Evolutionary conservation across 2,113 vertebrate species (phyloP).

Genomic region (Micronycteris hirsuta): DNA sequence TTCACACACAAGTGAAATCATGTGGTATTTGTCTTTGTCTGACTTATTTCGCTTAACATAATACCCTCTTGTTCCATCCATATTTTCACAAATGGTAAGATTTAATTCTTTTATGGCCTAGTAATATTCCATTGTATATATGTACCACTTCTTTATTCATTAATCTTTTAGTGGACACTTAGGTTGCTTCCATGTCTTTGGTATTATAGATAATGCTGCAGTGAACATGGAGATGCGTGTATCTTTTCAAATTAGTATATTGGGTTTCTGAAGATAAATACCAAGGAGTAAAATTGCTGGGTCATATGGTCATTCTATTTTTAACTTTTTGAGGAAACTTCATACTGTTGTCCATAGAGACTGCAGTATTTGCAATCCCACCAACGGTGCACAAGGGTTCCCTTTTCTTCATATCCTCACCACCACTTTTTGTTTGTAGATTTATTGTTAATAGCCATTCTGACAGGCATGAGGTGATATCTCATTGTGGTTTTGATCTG

Average conservation of each 20-base stretch:
- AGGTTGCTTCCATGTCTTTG: neutral
- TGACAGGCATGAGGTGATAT: neutral
- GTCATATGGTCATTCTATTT: neutral
- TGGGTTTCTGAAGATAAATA: neutral
- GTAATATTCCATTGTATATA: neutral
- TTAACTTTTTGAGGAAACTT: neutral
- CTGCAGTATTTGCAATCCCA: neutral
- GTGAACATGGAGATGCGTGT: neutral
- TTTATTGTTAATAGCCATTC: neutral
- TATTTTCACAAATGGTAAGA: neutral
- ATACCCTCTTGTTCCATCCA: neutral
- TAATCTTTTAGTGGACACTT: neutral
- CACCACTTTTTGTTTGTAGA: neutral
- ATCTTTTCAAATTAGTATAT: neutral
- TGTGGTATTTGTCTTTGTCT: neutral
- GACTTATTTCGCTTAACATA: neutral
- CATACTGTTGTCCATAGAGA: neutral
- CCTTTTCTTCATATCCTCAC: neutral
- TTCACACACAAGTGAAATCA: neutral
- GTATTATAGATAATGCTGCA: neutral
- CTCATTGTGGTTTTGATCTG: neutral
- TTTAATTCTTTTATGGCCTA: neutral
- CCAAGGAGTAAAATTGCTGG: neutral
- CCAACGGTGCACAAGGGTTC: neutral
- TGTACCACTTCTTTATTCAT: neutral